Evolutionary conservation across 2,888 invertebrate genomes (phyloP).

Genomic region (Apodemia mormo): DNA sequence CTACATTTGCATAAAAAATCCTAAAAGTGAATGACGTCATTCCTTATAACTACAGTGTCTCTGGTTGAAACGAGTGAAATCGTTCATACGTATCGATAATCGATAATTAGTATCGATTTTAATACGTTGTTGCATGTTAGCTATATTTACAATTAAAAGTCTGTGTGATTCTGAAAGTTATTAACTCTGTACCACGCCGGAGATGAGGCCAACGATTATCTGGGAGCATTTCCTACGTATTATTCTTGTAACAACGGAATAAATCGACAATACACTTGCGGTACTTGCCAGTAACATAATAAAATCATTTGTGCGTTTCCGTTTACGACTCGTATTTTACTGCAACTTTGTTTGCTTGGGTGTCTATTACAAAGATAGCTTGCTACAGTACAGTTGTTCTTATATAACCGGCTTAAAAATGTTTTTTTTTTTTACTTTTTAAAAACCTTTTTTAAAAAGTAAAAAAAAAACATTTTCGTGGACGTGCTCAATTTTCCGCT

Average conservation of each 20-base stretch:
- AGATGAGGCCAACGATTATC: constrained; percentile 62
- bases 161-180: constrained; percentile 37
- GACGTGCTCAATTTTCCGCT: too few species aligned
- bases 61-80: too few species aligned
- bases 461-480: too few species aligned
- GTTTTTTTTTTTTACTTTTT: too few species aligned
- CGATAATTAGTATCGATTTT: too few species aligned
- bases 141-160: neutral
- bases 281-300: constrained; percentile 9
- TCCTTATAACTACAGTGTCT: too few species aligned
- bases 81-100: too few species aligned
- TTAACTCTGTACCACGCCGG: constrained; percentile 39
- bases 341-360: neutral
- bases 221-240: constrained; percentile 59
- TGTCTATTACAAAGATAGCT: neutral
- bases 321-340: neutral
- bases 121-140: neutral
- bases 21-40: too few species aligned
- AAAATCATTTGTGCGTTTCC: constrained; percentile 2
- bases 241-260: constrained; percentile 55
- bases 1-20: too few species aligned
- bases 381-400: too few species aligned
- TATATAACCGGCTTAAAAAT: too few species aligned
- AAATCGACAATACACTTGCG: constrained; percentile 47
- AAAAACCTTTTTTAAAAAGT: too few species aligned